Evolutionary conservation across 1,140 invertebrate species (phyloP).

Genomic region (Camponotus vicinus): DNA sequence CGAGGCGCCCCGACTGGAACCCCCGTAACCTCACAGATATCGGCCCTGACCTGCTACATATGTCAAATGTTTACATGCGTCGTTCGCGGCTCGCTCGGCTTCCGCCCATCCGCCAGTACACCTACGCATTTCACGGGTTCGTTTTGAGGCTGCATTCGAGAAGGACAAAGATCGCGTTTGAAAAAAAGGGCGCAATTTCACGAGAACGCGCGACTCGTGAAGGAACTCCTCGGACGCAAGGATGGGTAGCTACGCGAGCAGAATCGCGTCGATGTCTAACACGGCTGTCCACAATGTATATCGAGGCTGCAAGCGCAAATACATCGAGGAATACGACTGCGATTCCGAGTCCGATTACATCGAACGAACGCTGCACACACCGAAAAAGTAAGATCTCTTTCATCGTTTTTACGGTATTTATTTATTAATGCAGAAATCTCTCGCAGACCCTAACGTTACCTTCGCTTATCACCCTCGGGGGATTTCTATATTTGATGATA

Average conservation of each 20-base stretch:
- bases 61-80: slow-evolving; percentile 53
- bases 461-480: background rate
- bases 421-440: background rate
- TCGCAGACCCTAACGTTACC: too few species aligned
- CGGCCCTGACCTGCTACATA: slow-evolving; percentile 28
- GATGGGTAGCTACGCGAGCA: slow-evolving; percentile 84
- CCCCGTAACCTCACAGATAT: background rate
- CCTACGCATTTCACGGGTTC: background rate
- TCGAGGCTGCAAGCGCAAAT: slow-evolving; percentile 83
- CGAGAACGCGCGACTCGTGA: background rate
- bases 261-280: slow-evolving; percentile 82
- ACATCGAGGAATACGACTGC: slow-evolving; percentile 82
- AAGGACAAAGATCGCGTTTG: background rate
- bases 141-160: background rate
- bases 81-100: background rate
- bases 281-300: slow-evolving; percentile 83
- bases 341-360: slow-evolving; percentile 84
- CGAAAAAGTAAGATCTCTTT: slow-evolving; percentile 79
- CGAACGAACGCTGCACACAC: slow-evolving; percentile 84
- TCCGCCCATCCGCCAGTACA: slow-evolving; percentile 28
- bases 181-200: background rate
- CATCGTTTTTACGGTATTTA: background rate
- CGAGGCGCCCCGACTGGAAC: too few species aligned
- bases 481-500: background rate
- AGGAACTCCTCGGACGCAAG: slow-evolving; percentile 40